Base-by-base conservation (phyloP, 1,140 invertebrate species). In the Ceratina japonica region DNA sequence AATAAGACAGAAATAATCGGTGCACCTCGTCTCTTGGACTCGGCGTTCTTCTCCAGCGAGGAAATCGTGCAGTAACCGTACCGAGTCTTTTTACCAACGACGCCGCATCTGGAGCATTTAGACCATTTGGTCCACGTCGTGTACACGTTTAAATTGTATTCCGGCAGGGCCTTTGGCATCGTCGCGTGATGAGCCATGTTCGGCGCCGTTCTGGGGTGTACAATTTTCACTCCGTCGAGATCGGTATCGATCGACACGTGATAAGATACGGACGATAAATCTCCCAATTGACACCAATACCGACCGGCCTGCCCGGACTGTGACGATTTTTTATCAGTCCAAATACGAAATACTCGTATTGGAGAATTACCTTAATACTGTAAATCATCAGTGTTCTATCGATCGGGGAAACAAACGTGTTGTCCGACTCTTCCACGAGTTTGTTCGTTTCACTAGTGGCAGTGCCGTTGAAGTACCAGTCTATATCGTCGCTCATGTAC, bases 101-200 rank as follows among this genome's bases (percentile, higher is more conserved):
- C 82, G 18, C 91, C 91, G 85, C 95, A 96, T n/a, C 84, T 88
- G 68, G 94, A 95, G 87, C 95, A 96, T n/a, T 91, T 79, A 16
- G 93, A 93, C 95, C 95, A 95, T 18, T 89, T 75, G 3, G 91
- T 91, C 94, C 95, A 96, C 62, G 89, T 87, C 10, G 93, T 92
- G 72, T 91, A 89, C 66, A 93, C 59, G 78, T 90, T 87, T 71
- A 93, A 76, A 82, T 91, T 88, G 54, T 89, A 89, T 51, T 89
- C 77, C 7, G 71, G 7, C 56, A 93, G 70, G 15, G 87, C 49
- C 79, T 86, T 79, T 5, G 87, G 71, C 75, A 85, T 49, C 86
- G 71, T 75, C 15, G 89, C 68, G 83, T 91, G 88, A 16, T 91
- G 88, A 16, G 83, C 81, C 56, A 44, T 81, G 56, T 87, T 75